Evolutionary conservation across 1,140 invertebrate species (phyloP), one percentile per base, ranked within the genome.

Genomic region (Zaprionus lachaisei): DNA sequence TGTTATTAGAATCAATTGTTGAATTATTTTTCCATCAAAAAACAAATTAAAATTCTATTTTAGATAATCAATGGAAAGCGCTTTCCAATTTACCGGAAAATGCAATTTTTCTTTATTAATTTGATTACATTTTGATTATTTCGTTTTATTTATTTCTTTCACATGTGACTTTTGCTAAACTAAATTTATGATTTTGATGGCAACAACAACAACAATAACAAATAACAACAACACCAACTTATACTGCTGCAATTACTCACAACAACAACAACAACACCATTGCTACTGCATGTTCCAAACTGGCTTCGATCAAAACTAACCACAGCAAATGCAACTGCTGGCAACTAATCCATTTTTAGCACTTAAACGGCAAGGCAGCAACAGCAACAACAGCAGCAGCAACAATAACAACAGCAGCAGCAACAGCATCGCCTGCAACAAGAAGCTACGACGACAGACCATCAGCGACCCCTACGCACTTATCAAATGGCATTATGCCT

Each of bases 321-420:
- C 72, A 62, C 70, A 91, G 84, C 72, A 79, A 82, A 77, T 44
- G 20, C 73, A 79, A 90, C 55, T 55, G 76, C 71, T 74, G 65
- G 67, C 69, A 56, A 78, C 72, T 91, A 91, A 92, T 92, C 85
- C 81, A 89, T 86, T 92, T 89, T 70, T 91, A 92, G 91, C 77
- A 78, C 79, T 76, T 76, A 80, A 83, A 76, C 69, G 74, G 51
- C 76, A 77, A 17, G 26, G 57, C 72, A 74, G 57, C 72, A 72
- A 71, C 73, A 47, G 5, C 57, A 54, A 34, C 69, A 65, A 12
- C 72, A 41, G 26, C 38, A 65, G 14, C 66, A 61, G 6, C 65
- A 64, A 5, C 74, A 77, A n/a, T 31, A 75, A 17, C 49, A 64
- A 2, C 78, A 73, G 14, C 47, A 75, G 15, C 55, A 64, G 22